A percentile compares a stretch with the other conserved stretches of the same genome.
Conservation (phyloP, 2,797 vertebrate species). For the Pseudocheirus occidentalis region DNA sequence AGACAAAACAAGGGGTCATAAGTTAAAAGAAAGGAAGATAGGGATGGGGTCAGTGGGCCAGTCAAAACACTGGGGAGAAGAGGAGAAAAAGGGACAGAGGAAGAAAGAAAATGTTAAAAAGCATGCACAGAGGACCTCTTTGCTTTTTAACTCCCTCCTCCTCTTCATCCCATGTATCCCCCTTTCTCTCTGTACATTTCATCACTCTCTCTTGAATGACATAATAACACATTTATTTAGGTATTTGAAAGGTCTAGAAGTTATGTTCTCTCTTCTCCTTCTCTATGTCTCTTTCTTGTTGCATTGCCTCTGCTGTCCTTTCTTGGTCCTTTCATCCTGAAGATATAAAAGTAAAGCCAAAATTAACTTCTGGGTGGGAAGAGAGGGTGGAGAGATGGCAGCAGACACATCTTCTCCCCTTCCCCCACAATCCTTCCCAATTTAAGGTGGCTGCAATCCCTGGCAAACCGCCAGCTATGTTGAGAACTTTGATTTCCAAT, state of each 20-base stretch:
- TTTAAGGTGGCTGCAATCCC: constrained; percentile 11
- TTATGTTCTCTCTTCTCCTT: neutral
- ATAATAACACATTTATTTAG: neutral
- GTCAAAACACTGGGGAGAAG: neutral
- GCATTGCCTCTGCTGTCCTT: constrained; percentile 4
- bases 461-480: neutral
- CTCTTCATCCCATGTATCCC: accelerated
- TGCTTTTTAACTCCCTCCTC: accelerated
- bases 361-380: constrained; percentile 40
- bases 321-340: constrained; percentile 23
- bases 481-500: neutral
- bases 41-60: neutral
- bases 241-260: neutral
- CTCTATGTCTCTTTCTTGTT: neutral
- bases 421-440: neutral
- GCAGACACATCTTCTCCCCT: constrained; percentile 34
- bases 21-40: neutral
- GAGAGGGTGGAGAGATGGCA: neutral
- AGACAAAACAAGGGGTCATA: neutral
- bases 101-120: neutral
- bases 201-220: neutral
- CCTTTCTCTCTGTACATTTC: neutral
- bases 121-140: neutral
- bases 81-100: neutral
- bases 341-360: constrained; percentile 60